Evolutionary conservation across 2,797 vertebrate genomes (phyloP).

Genomic region (Peromyscus attwateri): DNA sequence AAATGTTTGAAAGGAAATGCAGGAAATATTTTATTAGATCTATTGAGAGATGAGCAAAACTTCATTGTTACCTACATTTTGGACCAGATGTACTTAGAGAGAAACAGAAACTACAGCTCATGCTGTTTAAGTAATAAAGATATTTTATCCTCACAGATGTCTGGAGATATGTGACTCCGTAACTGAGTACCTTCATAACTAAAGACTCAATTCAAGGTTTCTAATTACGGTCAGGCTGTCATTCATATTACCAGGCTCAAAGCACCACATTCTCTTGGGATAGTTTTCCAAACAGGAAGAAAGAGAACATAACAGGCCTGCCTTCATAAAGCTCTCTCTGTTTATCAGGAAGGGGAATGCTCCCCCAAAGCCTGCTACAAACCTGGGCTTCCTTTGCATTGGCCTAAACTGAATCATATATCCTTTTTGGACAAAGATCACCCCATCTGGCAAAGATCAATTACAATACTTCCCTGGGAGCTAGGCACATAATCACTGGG

Average conservation of each 20-base stretch:
- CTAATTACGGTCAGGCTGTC: background rate
- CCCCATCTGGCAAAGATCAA: background rate
- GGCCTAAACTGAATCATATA: background rate
- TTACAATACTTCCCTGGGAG: background rate
- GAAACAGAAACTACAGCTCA: background rate
- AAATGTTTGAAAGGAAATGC: slow-evolving; percentile 16
- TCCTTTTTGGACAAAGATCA: background rate
- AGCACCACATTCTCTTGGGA: background rate
- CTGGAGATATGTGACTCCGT: slow-evolving; percentile 27
- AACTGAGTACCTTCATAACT: background rate
- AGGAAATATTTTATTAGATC: slow-evolving; percentile 42
- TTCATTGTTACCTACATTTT: slow-evolving; percentile 6
- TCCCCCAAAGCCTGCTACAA: background rate
- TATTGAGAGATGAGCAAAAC: background rate
- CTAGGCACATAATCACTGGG: background rate
- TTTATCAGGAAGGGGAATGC: background rate
- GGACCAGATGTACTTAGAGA: background rate
- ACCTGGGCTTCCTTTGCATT: background rate
- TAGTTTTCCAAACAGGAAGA: background rate
- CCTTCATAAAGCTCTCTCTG: background rate
- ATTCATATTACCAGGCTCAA: background rate
- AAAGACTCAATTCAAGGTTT: background rate
- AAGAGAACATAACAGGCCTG: background rate
- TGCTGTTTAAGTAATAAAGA: background rate
- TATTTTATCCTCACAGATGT: slow-evolving; percentile 13